These are phyloP conservation scores for Alethe castanea DNA, from an alignment of 2,113 vertebrate species.

Conservation along the genomic window DNA sequence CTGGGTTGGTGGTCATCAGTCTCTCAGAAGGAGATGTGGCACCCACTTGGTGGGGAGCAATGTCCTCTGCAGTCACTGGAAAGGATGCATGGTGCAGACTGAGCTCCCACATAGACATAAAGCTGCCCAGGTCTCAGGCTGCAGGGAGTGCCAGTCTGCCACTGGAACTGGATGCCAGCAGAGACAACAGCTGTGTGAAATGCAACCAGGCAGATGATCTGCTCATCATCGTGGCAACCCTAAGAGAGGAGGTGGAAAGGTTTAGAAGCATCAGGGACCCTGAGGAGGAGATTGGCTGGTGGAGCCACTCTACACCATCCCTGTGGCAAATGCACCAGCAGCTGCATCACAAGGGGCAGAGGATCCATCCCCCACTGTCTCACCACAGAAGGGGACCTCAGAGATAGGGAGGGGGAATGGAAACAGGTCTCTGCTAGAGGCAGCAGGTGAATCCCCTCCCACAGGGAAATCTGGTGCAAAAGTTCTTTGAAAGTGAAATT, in stretches of 20 bases:
- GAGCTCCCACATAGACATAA: not conserved
- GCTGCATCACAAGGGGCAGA: not conserved
- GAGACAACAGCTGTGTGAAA: not conserved
- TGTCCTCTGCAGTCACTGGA: not conserved
- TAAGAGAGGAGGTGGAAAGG: not conserved
- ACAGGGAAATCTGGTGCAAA: not conserved
- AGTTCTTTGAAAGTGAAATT: not conserved
- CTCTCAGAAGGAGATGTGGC: not conserved
- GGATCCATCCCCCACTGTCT: not conserved
- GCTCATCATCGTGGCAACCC: not conserved
- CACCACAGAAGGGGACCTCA: not conserved
- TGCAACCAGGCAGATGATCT: not conserved
- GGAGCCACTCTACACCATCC: not conserved
- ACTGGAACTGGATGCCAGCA: not conserved
- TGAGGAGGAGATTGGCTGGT: not conserved
- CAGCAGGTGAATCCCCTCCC: not conserved
- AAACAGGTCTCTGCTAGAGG: not conserved
- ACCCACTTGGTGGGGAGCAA: accelerated
- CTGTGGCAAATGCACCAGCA: not conserved
- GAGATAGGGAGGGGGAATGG: accelerated
- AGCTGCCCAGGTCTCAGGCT: not conserved
- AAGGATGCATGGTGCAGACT: not conserved
- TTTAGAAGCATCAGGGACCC: not conserved
- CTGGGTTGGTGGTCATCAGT: not conserved
- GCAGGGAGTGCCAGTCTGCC: not conserved